A percentile compares a stretch with the other conserved stretches of the same genome.
Conservation (phyloP, 2,888 invertebrate genomes). For the Lasioglossum leucozonium region DNA sequence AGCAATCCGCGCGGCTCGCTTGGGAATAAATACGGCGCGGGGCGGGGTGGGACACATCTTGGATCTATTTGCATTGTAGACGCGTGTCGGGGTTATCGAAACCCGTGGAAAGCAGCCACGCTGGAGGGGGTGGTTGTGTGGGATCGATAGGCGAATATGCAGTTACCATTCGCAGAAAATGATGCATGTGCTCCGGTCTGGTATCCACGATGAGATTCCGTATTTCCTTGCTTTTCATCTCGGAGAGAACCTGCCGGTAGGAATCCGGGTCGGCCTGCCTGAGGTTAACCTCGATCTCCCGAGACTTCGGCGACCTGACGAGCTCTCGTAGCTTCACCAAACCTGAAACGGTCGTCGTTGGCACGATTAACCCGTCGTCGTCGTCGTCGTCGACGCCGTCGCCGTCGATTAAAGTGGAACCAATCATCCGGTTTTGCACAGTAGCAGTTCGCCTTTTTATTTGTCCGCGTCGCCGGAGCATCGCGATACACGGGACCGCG, state of each 20-base stretch:
- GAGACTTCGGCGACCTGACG: conserved; percentile 87
- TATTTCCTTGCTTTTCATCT: conserved; percentile 91
- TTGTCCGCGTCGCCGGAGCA: neutral
- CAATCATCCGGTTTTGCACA: neutral
- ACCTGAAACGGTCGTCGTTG: conserved; percentile 85
- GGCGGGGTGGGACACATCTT: neutral
- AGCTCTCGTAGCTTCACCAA: conserved; percentile 90
- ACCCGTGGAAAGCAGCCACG: conserved; percentile 7
- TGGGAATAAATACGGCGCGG: conserved; percentile 1
- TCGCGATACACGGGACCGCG: too few relatives aligned
- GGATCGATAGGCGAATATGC: conserved; percentile 46
- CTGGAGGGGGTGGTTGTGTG: too few relatives aligned
- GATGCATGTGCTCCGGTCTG: conserved; percentile 89
- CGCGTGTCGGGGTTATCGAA: conserved; percentile 38
- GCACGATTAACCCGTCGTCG: conserved; percentile 5
- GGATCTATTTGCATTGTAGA: conserved; percentile 42
- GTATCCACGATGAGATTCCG: conserved; percentile 92
- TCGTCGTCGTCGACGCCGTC: too few relatives aligned
- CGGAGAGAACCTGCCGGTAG: conserved; percentile 89
- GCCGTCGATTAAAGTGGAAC: conserved; percentile 1
- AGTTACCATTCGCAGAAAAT: conserved; percentile 90
- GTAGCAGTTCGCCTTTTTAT: neutral
- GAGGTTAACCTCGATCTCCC: conserved; percentile 89
- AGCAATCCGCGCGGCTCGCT: neutral
- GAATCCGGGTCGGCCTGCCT: conserved; percentile 89